These are phyloP conservation scores for Azorinus chamasolen DNA, from an alignment of 2,888 invertebrate species.

Conservation along the genomic window DNA sequence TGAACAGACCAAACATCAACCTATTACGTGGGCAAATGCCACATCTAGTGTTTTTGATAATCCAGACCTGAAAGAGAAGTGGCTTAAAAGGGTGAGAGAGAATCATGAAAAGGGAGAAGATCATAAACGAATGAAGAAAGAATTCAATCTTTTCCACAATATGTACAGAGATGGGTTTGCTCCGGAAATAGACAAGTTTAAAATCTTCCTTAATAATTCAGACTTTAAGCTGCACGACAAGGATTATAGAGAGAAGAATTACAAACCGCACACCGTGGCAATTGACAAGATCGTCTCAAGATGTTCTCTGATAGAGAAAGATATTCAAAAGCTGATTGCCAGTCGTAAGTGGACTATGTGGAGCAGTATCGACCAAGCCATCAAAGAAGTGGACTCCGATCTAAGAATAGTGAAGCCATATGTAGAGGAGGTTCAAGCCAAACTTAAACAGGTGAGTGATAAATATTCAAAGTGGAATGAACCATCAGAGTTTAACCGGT, in stretches of 20 bases:
- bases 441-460: constrained; percentile 22
- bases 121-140: constrained; percentile 24
- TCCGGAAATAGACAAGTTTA: constrained; percentile 26
- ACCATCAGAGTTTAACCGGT: no score
- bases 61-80: not conserved
- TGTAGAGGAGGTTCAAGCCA: constrained; percentile 15
- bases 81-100: constrained; percentile 1
- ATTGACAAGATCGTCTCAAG: constrained; percentile 20
- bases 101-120: constrained; percentile 15
- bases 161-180: constrained; percentile 22
- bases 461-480: no score
- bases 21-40: not conserved
- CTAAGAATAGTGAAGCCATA: constrained; percentile 26
- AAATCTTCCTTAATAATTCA: constrained; percentile 33
- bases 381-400: constrained; percentile 27
- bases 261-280: constrained; percentile 15
- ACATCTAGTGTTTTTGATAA: not conserved
- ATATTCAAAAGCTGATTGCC: constrained; percentile 16
- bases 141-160: constrained; percentile 33
- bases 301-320: constrained; percentile 13
- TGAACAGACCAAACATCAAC: not conserved
- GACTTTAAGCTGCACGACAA: constrained; percentile 24
- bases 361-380: constrained; percentile 18
- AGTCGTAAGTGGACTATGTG: constrained; percentile 21
- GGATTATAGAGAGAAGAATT: constrained; percentile 23